Evolutionary conservation across 2,888 invertebrate genomes (phyloP).

Genomic region (Pterobdella sp.): DNA sequence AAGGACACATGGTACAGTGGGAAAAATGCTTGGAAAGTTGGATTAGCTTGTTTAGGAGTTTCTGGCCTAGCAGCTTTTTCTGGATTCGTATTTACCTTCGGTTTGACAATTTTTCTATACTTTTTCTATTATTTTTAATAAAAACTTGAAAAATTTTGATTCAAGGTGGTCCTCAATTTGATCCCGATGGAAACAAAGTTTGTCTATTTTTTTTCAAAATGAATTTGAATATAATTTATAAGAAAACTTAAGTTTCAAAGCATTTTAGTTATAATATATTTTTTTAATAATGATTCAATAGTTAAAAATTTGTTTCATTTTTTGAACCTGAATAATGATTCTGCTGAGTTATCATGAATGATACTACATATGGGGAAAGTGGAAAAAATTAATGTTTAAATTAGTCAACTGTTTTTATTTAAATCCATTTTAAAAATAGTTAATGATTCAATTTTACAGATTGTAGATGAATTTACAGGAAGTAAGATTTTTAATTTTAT

Average conservation of each 20-base stretch:
- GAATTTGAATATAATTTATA: neutral
- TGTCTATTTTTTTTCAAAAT: conserved; percentile 43
- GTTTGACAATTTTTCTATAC: conserved; percentile 23
- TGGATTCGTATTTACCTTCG: conserved; percentile 40
- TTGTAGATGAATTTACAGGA: conserved; percentile 45
- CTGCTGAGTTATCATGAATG: too few relatives aligned
- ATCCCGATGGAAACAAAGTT: conserved; percentile 65
- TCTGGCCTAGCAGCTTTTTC: conserved; percentile 37
- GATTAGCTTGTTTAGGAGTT: conserved; percentile 40
- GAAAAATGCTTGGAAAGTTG: conserved; percentile 45
- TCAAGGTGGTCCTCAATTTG: conserved; percentile 67
- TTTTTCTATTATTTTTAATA: conserved; percentile 1
- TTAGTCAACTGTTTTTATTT: neutral
- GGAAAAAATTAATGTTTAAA: neutral
- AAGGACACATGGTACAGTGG: conserved; percentile 42
- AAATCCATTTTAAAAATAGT: neutral
- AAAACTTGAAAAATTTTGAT: conserved; percentile 44
- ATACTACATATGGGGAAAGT: too few relatives aligned
- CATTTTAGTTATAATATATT: conserved; percentile 8
- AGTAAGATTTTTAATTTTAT: conserved; percentile 41
- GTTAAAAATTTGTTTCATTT: neutral
- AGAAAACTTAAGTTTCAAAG: neutral
- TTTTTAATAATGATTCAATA: neutral
- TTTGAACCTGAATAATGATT: too few relatives aligned
- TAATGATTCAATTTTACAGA: conserved; percentile 40